Base-by-base conservation (phyloP, 2,888 invertebrate genomes). In the Cheilosia variabilis region DNA sequence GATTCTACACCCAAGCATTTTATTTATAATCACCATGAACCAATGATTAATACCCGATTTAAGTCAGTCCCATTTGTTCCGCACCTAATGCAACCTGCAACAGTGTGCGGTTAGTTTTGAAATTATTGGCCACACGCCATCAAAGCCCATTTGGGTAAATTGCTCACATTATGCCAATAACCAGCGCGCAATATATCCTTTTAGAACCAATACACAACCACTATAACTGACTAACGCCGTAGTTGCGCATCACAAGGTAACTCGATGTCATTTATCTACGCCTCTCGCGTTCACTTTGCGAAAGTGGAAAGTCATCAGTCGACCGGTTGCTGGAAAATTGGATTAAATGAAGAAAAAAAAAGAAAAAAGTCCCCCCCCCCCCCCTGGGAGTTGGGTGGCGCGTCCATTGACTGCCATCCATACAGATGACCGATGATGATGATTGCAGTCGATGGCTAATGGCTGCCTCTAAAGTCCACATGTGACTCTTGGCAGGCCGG, bases 381-480 rank as follows among this genome's bases (percentile, higher is more conserved):
- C 75, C 19, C 57, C 41, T 57, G 62, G 62, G 75, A 68, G 55
- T 50, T 17, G 6, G 19, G 47, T 15, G 45, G 62, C 75, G 52
- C 24, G 55, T 50, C 62, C 57, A 82, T 82, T 55, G 75, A 58
- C 69, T 75, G 65, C 53, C 52, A 31, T 31, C 9, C 31, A 6
- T 31, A 73, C 2, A 79, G 73, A 69, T 84, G 84, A 80, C 79
- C 84, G 80, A 84, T 79, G 79, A 84, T 84, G 80, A 76, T 80
- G 69, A 84, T 80, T 84, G 69, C 65, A 41, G 45, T 62, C 34
- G 79, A 79, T 58, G 62, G 72, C 47, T 37, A n/a, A 50, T 63
- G 50, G 52, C 52, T 65, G 71, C 19, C 60, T 58, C 27, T 37
- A 37, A 13, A 37, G 13, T 13, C 37, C 37, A 37, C 37, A 37